phyloP scores from a whole-genome alignment of 2,797 vertebrate species.

The Labroides dimidiatus region DNA sequence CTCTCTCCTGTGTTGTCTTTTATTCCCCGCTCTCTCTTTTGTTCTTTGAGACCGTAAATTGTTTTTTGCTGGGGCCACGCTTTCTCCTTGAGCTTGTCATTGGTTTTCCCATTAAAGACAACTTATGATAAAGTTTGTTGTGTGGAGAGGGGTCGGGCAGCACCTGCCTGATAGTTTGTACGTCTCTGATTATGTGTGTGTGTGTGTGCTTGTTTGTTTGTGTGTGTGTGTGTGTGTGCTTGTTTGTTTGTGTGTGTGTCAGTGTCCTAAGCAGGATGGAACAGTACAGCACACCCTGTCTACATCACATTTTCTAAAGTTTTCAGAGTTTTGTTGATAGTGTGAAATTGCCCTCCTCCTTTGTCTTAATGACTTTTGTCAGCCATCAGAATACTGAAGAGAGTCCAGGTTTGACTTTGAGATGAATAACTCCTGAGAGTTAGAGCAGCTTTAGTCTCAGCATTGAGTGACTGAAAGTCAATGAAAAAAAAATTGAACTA shows the following conservation, averaged over 20 bases:
- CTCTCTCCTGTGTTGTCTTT: slow-evolving; percentile 54
- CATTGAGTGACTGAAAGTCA: not conserved
- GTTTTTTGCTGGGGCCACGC: slow-evolving; percentile 42
- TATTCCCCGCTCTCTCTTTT: slow-evolving; percentile 48
- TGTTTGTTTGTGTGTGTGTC: not conserved
- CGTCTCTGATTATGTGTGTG: slow-evolving; percentile 31
- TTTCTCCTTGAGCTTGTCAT: slow-evolving; percentile 75
- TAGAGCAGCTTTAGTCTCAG: not conserved
- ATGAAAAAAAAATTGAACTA: not conserved
- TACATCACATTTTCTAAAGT: slow-evolving; percentile 9
- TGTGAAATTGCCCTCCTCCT: slow-evolving; percentile 3
- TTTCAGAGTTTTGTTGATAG: slow-evolving; percentile 14
- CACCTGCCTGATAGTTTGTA: slow-evolving; percentile 22
- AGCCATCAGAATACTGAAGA: not conserved
- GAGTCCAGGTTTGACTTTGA: not conserved
- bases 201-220: not conserved
- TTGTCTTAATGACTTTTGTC: not conserved
- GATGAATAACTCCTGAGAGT: not conserved
- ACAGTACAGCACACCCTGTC: slow-evolving; percentile 4
- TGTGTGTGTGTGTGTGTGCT: not conserved
- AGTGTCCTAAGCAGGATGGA: not conserved
- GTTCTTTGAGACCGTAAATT: slow-evolving; percentile 58
- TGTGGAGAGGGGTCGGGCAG: slow-evolving; percentile 29
- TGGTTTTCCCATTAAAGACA: slow-evolving; percentile 59
- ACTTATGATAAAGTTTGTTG: slow-evolving; percentile 72